phyloP scores from a whole-genome alignment of 2,113 vertebrate genomes.

The Atherinomorus stipes region DNA sequence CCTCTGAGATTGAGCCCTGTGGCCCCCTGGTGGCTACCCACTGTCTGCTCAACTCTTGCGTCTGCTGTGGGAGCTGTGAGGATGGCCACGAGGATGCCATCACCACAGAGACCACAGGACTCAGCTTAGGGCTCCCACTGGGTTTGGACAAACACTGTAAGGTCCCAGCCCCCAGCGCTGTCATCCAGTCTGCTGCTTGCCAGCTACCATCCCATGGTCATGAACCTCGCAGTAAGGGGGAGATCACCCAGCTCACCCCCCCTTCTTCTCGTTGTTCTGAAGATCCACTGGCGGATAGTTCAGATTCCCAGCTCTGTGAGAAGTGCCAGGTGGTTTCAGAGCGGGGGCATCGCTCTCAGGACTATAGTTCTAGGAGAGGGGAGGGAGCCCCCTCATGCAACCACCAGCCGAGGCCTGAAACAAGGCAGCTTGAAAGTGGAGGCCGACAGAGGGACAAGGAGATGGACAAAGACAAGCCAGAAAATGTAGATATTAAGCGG shows the following conservation, averaged over 20 bases:
- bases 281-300: conserved; percentile 66
- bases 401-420: conserved; percentile 75
- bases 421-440: conserved; percentile 63
- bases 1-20: conserved; percentile 81
- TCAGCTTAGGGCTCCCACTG: conserved; percentile 66
- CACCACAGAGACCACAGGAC: conserved; percentile 60
- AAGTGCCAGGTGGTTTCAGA: conserved; percentile 87
- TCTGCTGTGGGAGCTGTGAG: conserved; percentile 93
- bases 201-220: conserved; percentile 75
- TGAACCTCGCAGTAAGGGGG: conserved; percentile 65
- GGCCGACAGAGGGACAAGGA: conserved; percentile 61
- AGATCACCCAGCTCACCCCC: conserved; percentile 65
- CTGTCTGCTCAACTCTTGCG: conserved; percentile 94
- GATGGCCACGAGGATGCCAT: conserved; percentile 85
- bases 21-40: conserved; percentile 86
- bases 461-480: conserved; percentile 54
- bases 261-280: conserved; percentile 60
- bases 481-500: conserved; percentile 57
- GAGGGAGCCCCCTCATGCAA: conserved; percentile 59
- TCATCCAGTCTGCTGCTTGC: conserved; percentile 81
- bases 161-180: conserved; percentile 74
- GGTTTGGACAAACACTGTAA: conserved; percentile 79
- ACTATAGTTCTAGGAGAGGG: conserved; percentile 58
- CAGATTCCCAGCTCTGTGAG: conserved; percentile 76
- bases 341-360: conserved; percentile 58